Evolutionary conservation across 2,797 vertebrate species (phyloP).

Genomic region (Muscicapa comitata): DNA sequence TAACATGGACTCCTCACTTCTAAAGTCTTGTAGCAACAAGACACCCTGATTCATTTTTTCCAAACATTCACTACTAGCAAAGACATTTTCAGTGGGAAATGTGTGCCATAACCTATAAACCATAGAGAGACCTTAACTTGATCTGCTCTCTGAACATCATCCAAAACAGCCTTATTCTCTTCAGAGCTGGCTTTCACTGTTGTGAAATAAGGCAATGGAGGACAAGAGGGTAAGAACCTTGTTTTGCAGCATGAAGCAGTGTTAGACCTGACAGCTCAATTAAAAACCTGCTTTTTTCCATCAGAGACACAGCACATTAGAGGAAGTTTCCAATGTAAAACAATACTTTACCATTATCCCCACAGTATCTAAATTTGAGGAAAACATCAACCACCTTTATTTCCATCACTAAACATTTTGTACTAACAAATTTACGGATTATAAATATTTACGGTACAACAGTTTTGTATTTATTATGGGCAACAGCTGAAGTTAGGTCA

Average conservation of each 20-base stretch:
- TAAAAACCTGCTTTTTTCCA: neutral
- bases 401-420: neutral
- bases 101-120: conserved; percentile 22
- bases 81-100: neutral
- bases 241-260: neutral
- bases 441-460: neutral
- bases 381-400: neutral
- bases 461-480: neutral
- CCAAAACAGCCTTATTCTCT: neutral
- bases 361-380: neutral
- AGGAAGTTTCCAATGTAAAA: neutral
- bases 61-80: neutral
- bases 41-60: neutral
- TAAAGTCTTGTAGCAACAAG: neutral
- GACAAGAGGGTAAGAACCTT: conserved; percentile 28
- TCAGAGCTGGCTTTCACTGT: neutral
- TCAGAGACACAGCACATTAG: neutral
- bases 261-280: neutral
- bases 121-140: neutral
- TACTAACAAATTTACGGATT: neutral
- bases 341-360: neutral
- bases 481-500: neutral
- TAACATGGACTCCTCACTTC: neutral
- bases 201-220: neutral
- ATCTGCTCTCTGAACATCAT: neutral